A percentile compares a stretch with the other conserved stretches of the same genome.
phyloP scores from a whole-genome alignment of 2,797 vertebrate genomes.

The Myiothlypis chrysogaster region DNA sequence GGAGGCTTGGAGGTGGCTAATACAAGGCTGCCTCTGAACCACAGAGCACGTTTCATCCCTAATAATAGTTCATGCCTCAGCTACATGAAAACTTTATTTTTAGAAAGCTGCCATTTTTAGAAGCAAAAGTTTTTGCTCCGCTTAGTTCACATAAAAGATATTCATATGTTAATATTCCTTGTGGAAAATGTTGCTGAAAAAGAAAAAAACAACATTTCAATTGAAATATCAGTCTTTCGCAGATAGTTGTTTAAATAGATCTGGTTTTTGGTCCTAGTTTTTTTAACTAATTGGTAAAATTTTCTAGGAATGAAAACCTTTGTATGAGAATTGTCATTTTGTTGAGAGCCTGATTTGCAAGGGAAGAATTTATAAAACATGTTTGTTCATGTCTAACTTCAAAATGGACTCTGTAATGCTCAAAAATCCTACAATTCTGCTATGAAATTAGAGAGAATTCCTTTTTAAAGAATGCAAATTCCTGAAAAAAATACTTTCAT shows the following conservation, averaged over 20 bases:
- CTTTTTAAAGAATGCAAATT: not conserved
- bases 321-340: not conserved
- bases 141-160: not conserved
- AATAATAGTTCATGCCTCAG: not conserved
- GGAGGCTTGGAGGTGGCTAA: not conserved
- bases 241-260: not conserved
- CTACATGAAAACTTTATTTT: not conserved
- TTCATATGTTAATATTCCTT: not conserved
- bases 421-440: not conserved
- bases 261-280: not conserved
- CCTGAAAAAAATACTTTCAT: not conserved
- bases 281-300: not conserved
- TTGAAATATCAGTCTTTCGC: not conserved
- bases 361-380: not conserved
- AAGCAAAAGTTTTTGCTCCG: not conserved
- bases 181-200: not conserved
- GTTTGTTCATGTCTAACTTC: not conserved
- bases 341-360: not conserved
- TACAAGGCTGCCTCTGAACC: fast-evolving
- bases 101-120: not conserved
- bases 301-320: not conserved
- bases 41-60: not conserved
- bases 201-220: not conserved
- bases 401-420: not conserved
- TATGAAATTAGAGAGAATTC: not conserved